Evolutionary conservation across 2,113 vertebrate genomes (phyloP).

Genomic region (Paramisgurnus dabryanus): DNA sequence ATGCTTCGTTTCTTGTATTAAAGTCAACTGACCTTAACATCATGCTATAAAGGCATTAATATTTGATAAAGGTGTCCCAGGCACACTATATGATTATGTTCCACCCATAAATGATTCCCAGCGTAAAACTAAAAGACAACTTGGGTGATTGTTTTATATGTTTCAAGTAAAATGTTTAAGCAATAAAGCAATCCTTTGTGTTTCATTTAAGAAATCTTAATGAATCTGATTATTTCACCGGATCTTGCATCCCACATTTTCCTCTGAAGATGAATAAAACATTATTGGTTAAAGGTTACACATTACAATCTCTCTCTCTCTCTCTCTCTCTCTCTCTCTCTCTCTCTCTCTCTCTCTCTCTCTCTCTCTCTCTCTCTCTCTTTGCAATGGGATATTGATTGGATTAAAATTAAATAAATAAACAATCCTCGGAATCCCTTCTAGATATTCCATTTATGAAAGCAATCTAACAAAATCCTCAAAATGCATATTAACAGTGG

Average conservation of each 20-base stretch:
- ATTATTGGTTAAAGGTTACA: slow-evolving; percentile 36
- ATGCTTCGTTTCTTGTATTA: slow-evolving; percentile 9
- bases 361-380: not conserved
- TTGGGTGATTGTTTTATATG: not conserved
- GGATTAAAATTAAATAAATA: slow-evolving; percentile 23
- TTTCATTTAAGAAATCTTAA: not conserved
- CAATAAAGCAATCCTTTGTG: not conserved
- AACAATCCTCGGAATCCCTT: slow-evolving; percentile 11
- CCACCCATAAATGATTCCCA: not conserved
- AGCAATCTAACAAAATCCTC: not conserved
- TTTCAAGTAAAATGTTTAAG: not conserved
- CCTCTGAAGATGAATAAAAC: slow-evolving; percentile 39
- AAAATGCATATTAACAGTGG: not conserved
- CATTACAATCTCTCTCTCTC: slow-evolving; percentile 22
- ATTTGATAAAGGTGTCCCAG: slow-evolving; percentile 31
- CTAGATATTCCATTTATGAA: slow-evolving; percentile 17
- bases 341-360: not conserved
- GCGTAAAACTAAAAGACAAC: not conserved
- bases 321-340: too few species aligned
- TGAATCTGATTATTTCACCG: not conserved
- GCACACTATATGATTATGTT: slow-evolving; percentile 28
- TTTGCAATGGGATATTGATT: slow-evolving; percentile 42
- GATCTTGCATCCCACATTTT: not conserved
- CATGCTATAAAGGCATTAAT: slow-evolving; percentile 19
- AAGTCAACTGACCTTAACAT: not conserved